Evolutionary conservation across 1,140 invertebrate species (phyloP).

Genomic region (Lordiphosa clarofinis): DNA sequence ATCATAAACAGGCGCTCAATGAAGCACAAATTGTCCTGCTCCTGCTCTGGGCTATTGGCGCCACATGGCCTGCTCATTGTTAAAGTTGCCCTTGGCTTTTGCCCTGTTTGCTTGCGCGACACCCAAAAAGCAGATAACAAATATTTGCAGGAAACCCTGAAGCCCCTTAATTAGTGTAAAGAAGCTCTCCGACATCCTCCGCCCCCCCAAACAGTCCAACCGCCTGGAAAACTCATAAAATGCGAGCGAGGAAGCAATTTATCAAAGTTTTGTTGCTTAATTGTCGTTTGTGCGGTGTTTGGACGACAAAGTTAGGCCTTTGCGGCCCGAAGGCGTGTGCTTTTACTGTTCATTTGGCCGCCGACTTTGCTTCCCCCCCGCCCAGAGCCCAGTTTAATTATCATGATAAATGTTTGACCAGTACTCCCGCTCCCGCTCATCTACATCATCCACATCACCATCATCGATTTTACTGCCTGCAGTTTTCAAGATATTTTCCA

Average conservation of each 20-base stretch:
- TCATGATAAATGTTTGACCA: conserved; percentile 54
- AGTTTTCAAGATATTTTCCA: conserved; percentile 70
- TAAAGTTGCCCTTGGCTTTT: conserved; percentile 24
- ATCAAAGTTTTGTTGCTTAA: conserved; percentile 79
- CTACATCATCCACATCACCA: conserved; percentile 28
- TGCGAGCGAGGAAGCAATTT: conserved; percentile 75
- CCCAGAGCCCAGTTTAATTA: conserved; percentile 25
- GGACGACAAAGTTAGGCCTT: conserved; percentile 55
- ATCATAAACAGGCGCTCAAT: conserved; percentile 58
- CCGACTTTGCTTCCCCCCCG: not conserved
- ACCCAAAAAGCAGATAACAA: conserved; percentile 68
- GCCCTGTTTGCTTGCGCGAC: conserved; percentile 35
- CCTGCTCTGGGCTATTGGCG: conserved; percentile 36
- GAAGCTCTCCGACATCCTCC: conserved; percentile 38
- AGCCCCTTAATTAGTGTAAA: conserved; percentile 78
- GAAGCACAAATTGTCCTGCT: conserved; percentile 49
- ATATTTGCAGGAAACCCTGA: conserved; percentile 76
- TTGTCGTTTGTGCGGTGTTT: conserved; percentile 71
- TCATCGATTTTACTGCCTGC: conserved; percentile 60
- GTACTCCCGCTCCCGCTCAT: not conserved
- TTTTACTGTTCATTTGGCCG: conserved; percentile 34
- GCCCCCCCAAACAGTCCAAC: not conserved
- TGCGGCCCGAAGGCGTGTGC: conserved; percentile 14
- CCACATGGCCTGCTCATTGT: conserved; percentile 65
- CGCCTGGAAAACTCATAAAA: conserved; percentile 53